Conservation (phyloP, 1,140 invertebrate species). For the Sminthurinus signatus region DNA sequence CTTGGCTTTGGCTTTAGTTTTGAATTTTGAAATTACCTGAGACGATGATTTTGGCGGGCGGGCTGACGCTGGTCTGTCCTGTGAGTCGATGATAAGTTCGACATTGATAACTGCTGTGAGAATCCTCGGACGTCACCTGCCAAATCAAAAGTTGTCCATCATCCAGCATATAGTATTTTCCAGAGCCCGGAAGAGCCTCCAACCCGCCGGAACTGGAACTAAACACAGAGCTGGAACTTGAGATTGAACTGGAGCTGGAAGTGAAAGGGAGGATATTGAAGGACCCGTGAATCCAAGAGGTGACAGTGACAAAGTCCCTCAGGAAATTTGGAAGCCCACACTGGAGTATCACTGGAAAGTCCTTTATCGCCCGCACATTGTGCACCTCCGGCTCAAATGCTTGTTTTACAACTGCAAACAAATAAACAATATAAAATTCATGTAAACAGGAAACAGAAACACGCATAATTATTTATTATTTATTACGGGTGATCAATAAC, state of each 20-base stretch:
- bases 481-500: not conserved
- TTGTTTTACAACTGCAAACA: conserved; percentile 32
- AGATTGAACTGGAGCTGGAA: no score
- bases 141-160: conserved; percentile 34
- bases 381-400: conserved; percentile 25
- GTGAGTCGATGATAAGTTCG: conserved; percentile 31
- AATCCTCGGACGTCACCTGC: conserved; percentile 25
- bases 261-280: conserved; percentile 32
- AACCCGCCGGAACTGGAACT: no score
- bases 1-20: not conserved
- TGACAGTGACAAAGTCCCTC: conserved; percentile 30
- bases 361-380: conserved; percentile 6
- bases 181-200: no score
- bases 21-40: conserved; percentile 52
- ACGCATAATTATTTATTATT: not conserved
- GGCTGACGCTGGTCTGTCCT: conserved; percentile 58
- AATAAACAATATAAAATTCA: conserved; percentile 4
- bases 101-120: conserved; percentile 24
- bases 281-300: conserved; percentile 32
- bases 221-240: no score
- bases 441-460: not conserved
- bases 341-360: conserved; percentile 19
- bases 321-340: conserved; percentile 24
- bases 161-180: conserved; percentile 29
- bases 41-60: conserved; percentile 63